phyloP scores from a whole-genome alignment of 92 coral and sea anemone species.

The Phymanthus crucifer region DNA sequence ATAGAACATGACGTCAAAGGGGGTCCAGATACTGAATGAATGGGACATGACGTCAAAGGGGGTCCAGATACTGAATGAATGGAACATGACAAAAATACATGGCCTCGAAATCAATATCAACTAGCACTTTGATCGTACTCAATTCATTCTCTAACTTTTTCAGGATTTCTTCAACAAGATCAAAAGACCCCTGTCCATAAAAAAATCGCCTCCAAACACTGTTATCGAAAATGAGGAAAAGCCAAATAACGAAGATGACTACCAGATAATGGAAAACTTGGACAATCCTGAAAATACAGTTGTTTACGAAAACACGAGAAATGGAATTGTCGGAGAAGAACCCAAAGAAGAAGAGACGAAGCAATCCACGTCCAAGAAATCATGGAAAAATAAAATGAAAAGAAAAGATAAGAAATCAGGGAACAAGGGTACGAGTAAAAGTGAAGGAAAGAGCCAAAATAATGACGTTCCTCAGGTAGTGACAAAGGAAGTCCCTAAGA shows the following conservation, averaged over 20 bases:
- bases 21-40: no score
- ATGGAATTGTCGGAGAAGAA: background rate
- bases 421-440: background rate
- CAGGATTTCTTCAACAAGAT: background rate
- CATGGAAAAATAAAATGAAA: background rate
- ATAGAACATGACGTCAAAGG: no score
- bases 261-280: background rate
- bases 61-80: no score
- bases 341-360: background rate
- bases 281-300: background rate
- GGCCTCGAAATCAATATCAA: no score
- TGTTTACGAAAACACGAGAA: background rate
- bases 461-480: background rate
- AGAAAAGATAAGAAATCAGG: background rate
- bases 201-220: background rate
- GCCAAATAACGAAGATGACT: background rate
- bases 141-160: background rate
- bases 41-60: no score
- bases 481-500: background rate
- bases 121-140: background rate
- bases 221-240: background rate
- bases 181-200: background rate
- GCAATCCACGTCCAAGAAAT: background rate
- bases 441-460: background rate
- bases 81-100: no score